Evolutionary conservation across 2,888 invertebrate genomes (phyloP).

Genomic region (Agelastica alni): DNA sequence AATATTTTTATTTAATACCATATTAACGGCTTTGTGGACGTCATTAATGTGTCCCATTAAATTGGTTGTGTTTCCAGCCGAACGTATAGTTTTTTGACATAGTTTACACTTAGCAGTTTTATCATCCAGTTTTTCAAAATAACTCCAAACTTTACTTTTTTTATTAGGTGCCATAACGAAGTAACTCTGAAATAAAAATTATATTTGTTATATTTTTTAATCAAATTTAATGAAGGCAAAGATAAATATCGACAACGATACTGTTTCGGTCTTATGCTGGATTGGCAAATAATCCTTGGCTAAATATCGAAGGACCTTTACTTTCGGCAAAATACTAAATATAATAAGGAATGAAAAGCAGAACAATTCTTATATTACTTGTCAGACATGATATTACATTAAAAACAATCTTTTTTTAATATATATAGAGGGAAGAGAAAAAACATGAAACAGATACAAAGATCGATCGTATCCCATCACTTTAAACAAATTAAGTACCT

Average conservation of each 20-base stretch:
- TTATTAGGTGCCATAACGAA: neutral
- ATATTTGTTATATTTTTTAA: neutral
- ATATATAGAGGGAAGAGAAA: too few relatives aligned
- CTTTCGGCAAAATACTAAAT: too few relatives aligned
- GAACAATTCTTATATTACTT: too few relatives aligned
- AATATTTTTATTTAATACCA: neutral
- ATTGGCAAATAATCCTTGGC: too few relatives aligned
- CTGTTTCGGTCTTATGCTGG: too few relatives aligned
- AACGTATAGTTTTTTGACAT: neutral
- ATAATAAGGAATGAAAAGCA: too few relatives aligned
- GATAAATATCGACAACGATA: too few relatives aligned
- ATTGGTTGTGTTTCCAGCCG: constrained; percentile 4
- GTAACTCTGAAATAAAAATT: neutral
- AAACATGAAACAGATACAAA: neutral
- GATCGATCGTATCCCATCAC: neutral
- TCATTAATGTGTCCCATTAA: constrained; percentile 2
- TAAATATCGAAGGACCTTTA: too few relatives aligned
- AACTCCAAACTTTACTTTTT: constrained; percentile 5
- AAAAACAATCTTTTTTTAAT: too few relatives aligned
- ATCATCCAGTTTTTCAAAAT: constrained; percentile 5
- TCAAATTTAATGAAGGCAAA: too few relatives aligned
- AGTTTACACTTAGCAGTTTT: constrained; percentile 1
- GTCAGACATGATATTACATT: too few relatives aligned
- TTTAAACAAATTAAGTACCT: neutral
- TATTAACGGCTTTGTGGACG: neutral